These are phyloP conservation scores for Cryptocephalus moraei DNA, from an alignment of 2,888 invertebrate species.

Conservation along the genomic window DNA sequence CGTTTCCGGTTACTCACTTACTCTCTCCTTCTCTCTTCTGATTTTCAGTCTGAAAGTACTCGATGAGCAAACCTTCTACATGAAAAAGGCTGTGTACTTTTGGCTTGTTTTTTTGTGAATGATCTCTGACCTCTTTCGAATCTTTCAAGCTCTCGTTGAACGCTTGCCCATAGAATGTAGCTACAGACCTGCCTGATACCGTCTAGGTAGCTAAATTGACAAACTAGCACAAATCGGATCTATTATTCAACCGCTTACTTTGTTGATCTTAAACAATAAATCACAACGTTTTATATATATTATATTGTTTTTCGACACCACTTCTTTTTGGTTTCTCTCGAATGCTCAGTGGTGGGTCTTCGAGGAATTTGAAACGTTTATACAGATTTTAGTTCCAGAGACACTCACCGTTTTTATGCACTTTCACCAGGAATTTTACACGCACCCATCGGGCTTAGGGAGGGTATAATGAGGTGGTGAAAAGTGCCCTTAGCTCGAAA, in stretches of 20 bases:
- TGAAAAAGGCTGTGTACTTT: slow-evolving; percentile 27
- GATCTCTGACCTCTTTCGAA: slow-evolving; percentile 13
- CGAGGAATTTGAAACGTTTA: too few relatives aligned
- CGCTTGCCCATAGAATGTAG: slow-evolving; percentile 40
- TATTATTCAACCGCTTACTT: slow-evolving; percentile 29
- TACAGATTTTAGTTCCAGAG: too few relatives aligned
- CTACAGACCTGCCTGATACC: slow-evolving; percentile 36
- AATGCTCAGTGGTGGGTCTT: too few relatives aligned
- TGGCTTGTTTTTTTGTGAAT: slow-evolving; percentile 29
- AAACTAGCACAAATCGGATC: slow-evolving; percentile 12
- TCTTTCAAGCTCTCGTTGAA: slow-evolving; percentile 18
- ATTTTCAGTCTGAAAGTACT: too few relatives aligned
- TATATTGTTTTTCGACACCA: not conserved
- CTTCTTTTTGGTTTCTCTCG: too few relatives aligned
- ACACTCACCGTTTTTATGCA: too few relatives aligned
- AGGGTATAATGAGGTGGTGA: too few relatives aligned
- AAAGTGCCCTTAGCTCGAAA: too few relatives aligned
- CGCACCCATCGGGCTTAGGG: too few relatives aligned
- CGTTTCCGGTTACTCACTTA: too few relatives aligned
- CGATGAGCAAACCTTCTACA: not conserved
- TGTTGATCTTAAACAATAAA: slow-evolving; percentile 29
- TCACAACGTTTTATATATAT: slow-evolving; percentile 12
- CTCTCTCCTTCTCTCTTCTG: too few relatives aligned
- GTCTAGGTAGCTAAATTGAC: slow-evolving; percentile 19
- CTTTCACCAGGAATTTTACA: too few relatives aligned